Evolutionary conservation across 2,888 invertebrate species (phyloP), one percentile per base, ranked within the genome.

Genomic region (Drosophila meridionalis): DNA sequence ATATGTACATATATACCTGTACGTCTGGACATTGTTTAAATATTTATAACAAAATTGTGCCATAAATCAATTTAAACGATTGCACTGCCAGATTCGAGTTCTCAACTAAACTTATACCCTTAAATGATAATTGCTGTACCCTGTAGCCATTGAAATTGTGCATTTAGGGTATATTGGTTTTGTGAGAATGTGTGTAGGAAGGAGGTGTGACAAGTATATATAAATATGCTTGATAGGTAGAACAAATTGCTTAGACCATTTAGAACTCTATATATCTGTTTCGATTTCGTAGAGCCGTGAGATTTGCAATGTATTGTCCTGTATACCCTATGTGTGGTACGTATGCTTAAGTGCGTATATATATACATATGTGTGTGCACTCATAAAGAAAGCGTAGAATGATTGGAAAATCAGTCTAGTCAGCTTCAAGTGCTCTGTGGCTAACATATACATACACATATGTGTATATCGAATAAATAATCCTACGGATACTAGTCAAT

Each of bases 1-100:
- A 20, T 20, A 20, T 20, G 20, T 0, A n/a, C n/a, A 9, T 9
- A 50, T 2, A 20, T 28, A 4, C n/a, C 30, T 42, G 11, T 11
- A 0, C 1, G n/a, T 2, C 32, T 34, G 57, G 32, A 2, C 2
- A 48, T 60, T 48, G 48, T 40, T 48, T 8, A 60, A 48, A 48
- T 26, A 60, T 60, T 60, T 40, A 38, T 60, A 12, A 30, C 30
- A 0, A 38, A 30, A 30, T 30, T 48, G 47, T n/a, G 4, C 48
- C 20, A 40, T 60, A 30, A 48, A 48, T 38, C 38, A 48, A 60
- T 12, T 48, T 12, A 2, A 20, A 12, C 38, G n/a, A 47, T 26
- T 28, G 7, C 36, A 59, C 11, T 28, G 47, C 28, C 8, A 11
- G 2, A 12, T 20, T 32, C 12, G 12, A 48, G 28, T 11, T 11